Percentiles rank a stretch among this genome's conserved stretches.
These are phyloP conservation scores for Mionectes olivaceus DNA, from an alignment of 2,797 vertebrate species.

Conservation along the genomic window DNA sequence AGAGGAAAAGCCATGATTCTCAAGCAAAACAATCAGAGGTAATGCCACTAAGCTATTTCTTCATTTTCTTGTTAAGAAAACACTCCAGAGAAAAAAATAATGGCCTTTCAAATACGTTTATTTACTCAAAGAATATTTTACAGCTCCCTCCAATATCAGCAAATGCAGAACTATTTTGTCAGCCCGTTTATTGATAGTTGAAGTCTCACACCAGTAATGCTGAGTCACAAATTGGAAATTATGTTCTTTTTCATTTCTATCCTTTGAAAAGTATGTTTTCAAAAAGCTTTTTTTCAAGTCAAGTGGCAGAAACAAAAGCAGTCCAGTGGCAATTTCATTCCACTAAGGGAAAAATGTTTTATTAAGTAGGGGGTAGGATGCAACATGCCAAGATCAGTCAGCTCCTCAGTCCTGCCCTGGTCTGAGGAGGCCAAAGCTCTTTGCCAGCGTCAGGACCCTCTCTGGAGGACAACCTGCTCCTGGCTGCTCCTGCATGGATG, in stretches of 20 bases:
- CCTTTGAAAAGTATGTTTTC: background rate
- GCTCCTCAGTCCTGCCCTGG: accelerated
- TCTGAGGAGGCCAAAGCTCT: background rate
- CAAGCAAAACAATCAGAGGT: background rate
- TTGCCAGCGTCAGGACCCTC: background rate
- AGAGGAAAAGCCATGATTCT: background rate
- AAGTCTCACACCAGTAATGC: background rate
- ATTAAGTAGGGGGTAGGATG: background rate
- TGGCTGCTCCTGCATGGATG: background rate
- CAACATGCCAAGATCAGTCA: background rate
- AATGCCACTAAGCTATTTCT: background rate
- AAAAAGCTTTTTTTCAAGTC: background rate
- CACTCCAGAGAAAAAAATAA: background rate
- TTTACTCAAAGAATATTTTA: background rate
- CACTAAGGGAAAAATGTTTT: background rate
- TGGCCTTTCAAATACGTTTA: background rate
- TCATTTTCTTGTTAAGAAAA: background rate
- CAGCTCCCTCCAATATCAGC: background rate
- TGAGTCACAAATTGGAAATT: background rate
- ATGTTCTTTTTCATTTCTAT: background rate
- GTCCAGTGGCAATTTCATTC: background rate
- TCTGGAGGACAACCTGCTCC: background rate
- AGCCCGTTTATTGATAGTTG: background rate
- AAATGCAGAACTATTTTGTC: background rate
- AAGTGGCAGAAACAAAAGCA: background rate